Evolutionary conservation across 1,140 invertebrate species (phyloP).

Genomic region (Cyphomyrmex costatus): DNA sequence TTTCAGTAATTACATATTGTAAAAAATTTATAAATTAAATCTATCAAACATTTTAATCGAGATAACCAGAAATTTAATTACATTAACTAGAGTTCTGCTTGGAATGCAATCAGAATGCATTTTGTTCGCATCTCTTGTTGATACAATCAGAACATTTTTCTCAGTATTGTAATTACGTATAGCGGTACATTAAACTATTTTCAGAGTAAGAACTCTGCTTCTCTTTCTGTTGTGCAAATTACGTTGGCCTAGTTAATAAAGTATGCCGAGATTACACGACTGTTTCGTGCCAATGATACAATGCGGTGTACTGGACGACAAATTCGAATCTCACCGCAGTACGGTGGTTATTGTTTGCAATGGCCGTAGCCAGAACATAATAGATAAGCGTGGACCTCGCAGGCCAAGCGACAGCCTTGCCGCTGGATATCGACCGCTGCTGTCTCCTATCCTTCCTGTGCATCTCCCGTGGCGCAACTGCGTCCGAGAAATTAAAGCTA

Average conservation of each 20-base stretch:
- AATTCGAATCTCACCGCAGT: constrained; percentile 57
- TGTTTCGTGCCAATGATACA: background rate
- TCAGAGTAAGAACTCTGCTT: background rate
- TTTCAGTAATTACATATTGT: no score
- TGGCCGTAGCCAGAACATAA: constrained; percentile 68
- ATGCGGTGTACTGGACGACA: constrained; percentile 32
- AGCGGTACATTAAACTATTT: background rate
- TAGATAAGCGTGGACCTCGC: constrained; percentile 72
- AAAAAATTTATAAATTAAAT: no score
- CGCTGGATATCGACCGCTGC: constrained; percentile 53
- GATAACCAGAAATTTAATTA: no score
- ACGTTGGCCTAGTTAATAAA: constrained; percentile 44
- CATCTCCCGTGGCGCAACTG: constrained; percentile 18
- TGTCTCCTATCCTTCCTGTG: constrained; percentile 8
- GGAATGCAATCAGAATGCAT: no score
- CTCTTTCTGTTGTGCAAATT: constrained; percentile 22
- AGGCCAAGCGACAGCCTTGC: background rate
- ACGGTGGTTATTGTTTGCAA: constrained; percentile 76
- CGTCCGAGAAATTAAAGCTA: constrained; percentile 49
- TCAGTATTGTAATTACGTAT: background rate
- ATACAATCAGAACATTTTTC: no score
- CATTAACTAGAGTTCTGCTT: no score
- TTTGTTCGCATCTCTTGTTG: no score
- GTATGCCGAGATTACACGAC: constrained; percentile 57
- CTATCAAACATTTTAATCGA: no score